A percentile compares a stretch with the other conserved stretches of the same genome.
Conservation (phyloP, 1,140 invertebrate species). For the Ctenoplectra terminalis region DNA sequence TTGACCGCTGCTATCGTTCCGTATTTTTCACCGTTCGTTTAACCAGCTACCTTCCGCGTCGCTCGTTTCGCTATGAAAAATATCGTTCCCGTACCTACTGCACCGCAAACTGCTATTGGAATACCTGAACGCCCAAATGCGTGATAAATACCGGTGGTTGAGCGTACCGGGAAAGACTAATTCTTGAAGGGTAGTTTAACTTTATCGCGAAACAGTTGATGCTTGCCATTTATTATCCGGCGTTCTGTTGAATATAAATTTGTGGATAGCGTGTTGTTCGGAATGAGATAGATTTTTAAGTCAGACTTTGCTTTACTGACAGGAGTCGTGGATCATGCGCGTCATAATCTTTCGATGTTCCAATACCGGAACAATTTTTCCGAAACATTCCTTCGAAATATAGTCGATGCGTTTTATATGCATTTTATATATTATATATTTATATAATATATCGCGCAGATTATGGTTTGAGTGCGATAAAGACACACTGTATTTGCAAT, state of each 20-base stretch:
- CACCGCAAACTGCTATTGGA: conserved; percentile 14
- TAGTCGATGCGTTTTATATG: too few species aligned
- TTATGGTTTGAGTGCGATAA: too few species aligned
- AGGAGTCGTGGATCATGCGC: too few species aligned
- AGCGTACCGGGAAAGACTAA: conserved; percentile 15
- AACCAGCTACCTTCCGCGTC: conserved; percentile 49
- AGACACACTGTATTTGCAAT: too few species aligned
- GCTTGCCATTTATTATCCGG: neutral
- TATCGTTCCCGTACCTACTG: conserved; percentile 9
- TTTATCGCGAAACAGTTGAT: neutral
- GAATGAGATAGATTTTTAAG: neutral
- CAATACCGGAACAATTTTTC: too few species aligned
- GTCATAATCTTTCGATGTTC: too few species aligned
- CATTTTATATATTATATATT: too few species aligned
- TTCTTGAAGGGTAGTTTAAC: neutral
- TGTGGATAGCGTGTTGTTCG: neutral
- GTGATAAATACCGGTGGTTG: conserved; percentile 7
- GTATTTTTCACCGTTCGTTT: conserved; percentile 60
- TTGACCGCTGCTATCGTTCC: conserved; percentile 44
- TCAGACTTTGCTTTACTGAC: too few species aligned
- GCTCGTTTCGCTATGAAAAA: conserved; percentile 54
- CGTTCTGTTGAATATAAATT: neutral
- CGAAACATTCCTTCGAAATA: too few species aligned
- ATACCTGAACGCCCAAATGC: conserved; percentile 24
- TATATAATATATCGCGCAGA: too few species aligned